phyloP scores from a whole-genome alignment of 2,113 vertebrate genomes.

The Platichthys stellatus region DNA sequence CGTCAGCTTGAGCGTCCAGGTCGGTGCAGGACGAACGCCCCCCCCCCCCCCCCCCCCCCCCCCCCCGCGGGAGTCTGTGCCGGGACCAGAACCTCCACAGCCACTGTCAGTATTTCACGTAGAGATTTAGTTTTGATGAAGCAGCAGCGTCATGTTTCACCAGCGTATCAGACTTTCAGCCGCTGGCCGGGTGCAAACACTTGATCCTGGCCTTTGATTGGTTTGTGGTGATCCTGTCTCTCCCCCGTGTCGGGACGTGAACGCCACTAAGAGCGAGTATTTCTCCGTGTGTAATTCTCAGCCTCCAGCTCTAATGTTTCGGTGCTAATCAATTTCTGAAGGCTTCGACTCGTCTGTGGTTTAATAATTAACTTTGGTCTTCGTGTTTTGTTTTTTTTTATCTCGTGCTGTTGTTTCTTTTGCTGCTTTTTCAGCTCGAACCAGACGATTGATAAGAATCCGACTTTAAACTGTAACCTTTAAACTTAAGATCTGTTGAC shows the following conservation, averaged over 20 bases:
- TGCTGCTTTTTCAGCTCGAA: background rate
- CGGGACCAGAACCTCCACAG: background rate
- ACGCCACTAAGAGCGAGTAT: background rate
- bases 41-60: too few species aligned
- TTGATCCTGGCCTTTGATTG: background rate
- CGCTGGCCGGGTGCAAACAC: background rate
- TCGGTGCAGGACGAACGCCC: too few species aligned
- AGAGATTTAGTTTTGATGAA: background rate
- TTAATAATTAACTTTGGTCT: background rate
- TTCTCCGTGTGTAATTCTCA: background rate
- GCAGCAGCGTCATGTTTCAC: background rate
- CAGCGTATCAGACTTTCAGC: background rate
- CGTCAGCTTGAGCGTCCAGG: too few species aligned
- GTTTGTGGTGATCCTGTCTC: too few species aligned
- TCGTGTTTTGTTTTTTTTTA: background rate
- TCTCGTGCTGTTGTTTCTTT: background rate
- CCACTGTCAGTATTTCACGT: slow-evolving; percentile 26
- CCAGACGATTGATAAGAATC: background rate
- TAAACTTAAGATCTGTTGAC: background rate
- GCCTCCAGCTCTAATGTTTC: background rate
- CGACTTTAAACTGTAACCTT: background rate
- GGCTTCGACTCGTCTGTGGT: background rate
- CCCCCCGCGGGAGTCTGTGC: too few species aligned
- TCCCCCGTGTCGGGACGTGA: too few species aligned
- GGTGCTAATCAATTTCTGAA: background rate